Evolutionary conservation across 2,113 vertebrate species (phyloP).

Genomic region (Amphiprion ocellaris): DNA sequence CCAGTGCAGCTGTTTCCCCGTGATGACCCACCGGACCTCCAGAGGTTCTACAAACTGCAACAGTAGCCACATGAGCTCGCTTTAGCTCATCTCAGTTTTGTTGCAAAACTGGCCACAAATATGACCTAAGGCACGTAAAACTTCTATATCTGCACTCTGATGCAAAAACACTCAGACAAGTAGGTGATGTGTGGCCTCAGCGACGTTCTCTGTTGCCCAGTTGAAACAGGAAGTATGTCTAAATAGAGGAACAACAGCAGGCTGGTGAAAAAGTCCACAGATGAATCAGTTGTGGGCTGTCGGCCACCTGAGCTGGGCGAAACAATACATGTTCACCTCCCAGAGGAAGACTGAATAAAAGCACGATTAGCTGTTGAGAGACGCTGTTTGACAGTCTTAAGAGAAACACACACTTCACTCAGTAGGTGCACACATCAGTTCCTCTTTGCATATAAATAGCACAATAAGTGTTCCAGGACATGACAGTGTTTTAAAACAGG

Average conservation of each 20-base stretch:
- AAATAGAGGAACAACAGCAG: conserved; percentile 76
- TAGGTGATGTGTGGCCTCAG: background rate
- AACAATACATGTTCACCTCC: background rate
- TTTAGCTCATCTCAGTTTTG: background rate
- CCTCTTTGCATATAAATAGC: conserved; percentile 33
- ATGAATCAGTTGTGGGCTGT: conserved; percentile 35
- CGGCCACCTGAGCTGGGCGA: conserved; percentile 11
- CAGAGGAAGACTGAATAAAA: background rate
- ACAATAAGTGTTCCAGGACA: conserved; percentile 12
- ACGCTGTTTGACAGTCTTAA: background rate
- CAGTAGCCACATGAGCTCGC: conserved; percentile 8
- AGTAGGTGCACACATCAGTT: conserved; percentile 3
- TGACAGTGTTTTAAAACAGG: conserved; percentile 37
- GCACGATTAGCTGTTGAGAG: background rate
- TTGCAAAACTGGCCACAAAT: background rate
- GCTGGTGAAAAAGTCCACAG: conserved; percentile 49
- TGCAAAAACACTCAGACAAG: background rate
- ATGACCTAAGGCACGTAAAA: background rate
- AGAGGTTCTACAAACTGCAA: background rate
- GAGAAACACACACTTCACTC: background rate
- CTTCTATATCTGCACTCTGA: background rate
- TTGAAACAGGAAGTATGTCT: conserved; percentile 75
- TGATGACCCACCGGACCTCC: conserved; percentile 17
- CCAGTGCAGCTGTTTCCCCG: conserved; percentile 80
- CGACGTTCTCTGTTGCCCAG: background rate